These are phyloP conservation scores for Dromas ardeola DNA, from an alignment of 2,113 vertebrate species.

Conservation along the genomic window DNA sequence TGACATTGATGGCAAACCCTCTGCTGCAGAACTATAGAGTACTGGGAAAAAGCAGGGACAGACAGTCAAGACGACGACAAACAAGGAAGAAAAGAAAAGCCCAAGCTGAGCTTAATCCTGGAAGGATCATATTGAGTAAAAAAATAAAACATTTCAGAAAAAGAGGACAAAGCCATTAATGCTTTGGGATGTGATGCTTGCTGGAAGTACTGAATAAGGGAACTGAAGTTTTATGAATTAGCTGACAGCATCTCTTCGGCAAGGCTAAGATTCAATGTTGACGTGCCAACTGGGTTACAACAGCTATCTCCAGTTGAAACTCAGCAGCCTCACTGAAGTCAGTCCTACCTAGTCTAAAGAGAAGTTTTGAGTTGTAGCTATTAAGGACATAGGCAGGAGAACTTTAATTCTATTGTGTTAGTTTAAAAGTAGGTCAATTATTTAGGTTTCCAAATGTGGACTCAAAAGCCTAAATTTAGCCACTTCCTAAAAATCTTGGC, in stretches of 20 bases:
- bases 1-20: not conserved
- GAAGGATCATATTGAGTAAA: not conserved
- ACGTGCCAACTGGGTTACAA: not conserved
- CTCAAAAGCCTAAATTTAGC: not conserved
- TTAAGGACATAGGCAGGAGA: not conserved
- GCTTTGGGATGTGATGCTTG: not conserved
- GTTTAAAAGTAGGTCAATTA: slow-evolving; percentile 33
- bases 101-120: not conserved
- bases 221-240: not conserved
- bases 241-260: not conserved
- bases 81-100: not conserved
- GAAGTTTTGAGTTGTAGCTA: not conserved
- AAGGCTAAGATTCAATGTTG: not conserved
- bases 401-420: not conserved
- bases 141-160: not conserved
- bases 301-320: not conserved
- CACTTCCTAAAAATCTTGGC: not conserved
- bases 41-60: not conserved
- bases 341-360: not conserved
- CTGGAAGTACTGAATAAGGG: not conserved
- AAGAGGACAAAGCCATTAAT: not conserved
- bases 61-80: not conserved
- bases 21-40: not conserved
- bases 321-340: not conserved
- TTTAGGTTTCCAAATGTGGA: not conserved